Evolutionary conservation across 2,797 vertebrate genomes (phyloP), one percentile per base, ranked within the genome.

Genomic region (Lemur catta): DNA sequence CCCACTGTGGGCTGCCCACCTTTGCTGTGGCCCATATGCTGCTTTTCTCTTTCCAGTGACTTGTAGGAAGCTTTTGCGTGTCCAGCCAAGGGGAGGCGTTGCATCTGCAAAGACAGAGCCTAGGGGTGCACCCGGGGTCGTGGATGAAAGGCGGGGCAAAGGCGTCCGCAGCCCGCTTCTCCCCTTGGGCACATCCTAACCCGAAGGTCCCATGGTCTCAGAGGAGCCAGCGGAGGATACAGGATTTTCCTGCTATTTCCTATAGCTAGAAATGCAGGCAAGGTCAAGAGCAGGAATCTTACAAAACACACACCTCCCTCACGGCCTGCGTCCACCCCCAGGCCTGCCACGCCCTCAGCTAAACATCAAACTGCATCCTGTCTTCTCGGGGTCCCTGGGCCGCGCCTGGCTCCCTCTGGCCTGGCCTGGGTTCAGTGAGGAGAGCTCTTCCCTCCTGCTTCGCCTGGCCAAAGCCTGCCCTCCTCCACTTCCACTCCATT

Each of bases 1-100:
- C 63, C 7, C 22, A 28, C 24, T 28, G 8, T 17, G 2, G 1
- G 55, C 14, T 14, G 0, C 26, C 48, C 10, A 3, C 8, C 12
- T n/a, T 26, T 11, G 7, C 41, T 74, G 55, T 1, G 4, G 30
- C 38, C 85, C 71, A 50, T 35, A 48, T 28, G 26, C 55, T 35
- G 18, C 13, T 41, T 61, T 75, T 61, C 28, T 65, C 87, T 80
- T 17, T 76, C 8, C 5, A 15, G 17, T 61, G 76, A 81, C 26
- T 48, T 46, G 26, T 20, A 72, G 59, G 71, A 94, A 88, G 81
- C 14, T 33, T 86, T 63, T 48, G 61, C 75, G 76, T 28, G 4
- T 81, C 55, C n/a, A 35, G 30, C 74, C 7, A 30, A 43, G 17
- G 30, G 43, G 7, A 57, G 2, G 1, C 11, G 4, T 13, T 28